These are phyloP conservation scores for Cassiopea xamachana DNA, from an alignment of 30 jellyfish, hydroid and myxozoan species.

Conservation along the genomic window DNA sequence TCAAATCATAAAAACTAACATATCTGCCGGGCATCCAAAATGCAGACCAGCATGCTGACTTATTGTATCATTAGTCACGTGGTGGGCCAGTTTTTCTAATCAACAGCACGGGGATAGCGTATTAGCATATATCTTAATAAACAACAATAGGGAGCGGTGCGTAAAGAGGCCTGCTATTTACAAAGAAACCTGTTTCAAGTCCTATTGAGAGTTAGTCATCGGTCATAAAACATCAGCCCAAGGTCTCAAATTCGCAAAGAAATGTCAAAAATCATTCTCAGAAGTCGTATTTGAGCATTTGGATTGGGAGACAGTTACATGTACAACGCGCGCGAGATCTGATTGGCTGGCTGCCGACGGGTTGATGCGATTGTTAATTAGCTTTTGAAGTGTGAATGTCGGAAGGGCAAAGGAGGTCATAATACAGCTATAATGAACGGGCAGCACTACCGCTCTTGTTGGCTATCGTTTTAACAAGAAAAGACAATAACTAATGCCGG, in stretches of 20 bases:
- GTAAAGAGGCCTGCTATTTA: conserved; percentile 71
- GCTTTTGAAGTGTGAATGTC: conserved; percentile 86
- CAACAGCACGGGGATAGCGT: conserved; percentile 81
- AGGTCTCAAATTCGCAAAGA: conserved; percentile 48
- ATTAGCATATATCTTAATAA: conserved; percentile 78
- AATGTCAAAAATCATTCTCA: conserved; percentile 44
- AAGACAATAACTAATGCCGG: conserved; percentile 76
- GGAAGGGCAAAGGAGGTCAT: conserved; percentile 82
- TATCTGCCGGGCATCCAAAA: conserved; percentile 1
- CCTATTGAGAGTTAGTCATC: conserved; percentile 69
- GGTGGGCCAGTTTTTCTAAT: conserved; percentile 79
- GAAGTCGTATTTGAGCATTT: conserved; percentile 17
- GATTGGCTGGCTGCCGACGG: conserved; percentile 73
- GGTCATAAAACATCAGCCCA: conserved; percentile 58
- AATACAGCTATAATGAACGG: conserved; percentile 79
- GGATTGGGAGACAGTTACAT: conserved; percentile 34
- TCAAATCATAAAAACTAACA: not conserved
- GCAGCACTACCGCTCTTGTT: conserved; percentile 65
- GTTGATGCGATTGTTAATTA: conserved; percentile 78
- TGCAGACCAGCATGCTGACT: conserved; percentile 49
- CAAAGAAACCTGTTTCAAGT: conserved; percentile 71
- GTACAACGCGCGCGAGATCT: conserved; percentile 53
- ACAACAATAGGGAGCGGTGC: conserved; percentile 75
- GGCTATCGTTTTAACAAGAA: conserved; percentile 77
- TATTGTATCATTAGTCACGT: conserved; percentile 58